Percentiles rank a stretch among this genome's conserved stretches.
phyloP scores from a whole-genome alignment of 1,140 invertebrate species.

The Oryzaephilus surinamensis region DNA sequence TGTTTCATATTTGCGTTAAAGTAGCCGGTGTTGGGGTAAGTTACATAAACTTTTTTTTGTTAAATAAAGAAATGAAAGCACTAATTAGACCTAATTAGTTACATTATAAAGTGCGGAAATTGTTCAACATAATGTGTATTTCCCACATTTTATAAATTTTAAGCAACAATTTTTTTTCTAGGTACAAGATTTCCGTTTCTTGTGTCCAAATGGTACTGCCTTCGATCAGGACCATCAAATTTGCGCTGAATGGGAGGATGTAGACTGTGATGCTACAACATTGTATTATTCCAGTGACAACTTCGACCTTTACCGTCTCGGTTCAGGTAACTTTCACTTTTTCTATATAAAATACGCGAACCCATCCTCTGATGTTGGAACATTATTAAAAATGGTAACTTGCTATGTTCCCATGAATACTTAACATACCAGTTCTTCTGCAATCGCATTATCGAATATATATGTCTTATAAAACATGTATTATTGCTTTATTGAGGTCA shows the following conservation, averaged over 20 bases:
- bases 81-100: too few relatives aligned
- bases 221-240: conserved; percentile 89
- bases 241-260: conserved; percentile 82
- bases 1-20: conserved; percentile 83
- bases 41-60: conserved; percentile 10
- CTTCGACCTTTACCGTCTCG: conserved; percentile 70
- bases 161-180: too few relatives aligned
- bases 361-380: too few relatives aligned
- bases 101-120: too few relatives aligned
- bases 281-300: conserved; percentile 72
- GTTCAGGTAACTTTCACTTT: conserved; percentile 45
- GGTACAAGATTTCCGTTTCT: conserved; percentile 71
- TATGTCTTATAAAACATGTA: too few relatives aligned
- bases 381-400: too few relatives aligned
- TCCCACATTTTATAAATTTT: not conserved
- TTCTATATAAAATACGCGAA: too few relatives aligned
- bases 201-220: conserved; percentile 83
- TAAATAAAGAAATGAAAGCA: not conserved
- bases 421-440: conserved; percentile 1
- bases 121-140: too few relatives aligned
- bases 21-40: conserved; percentile 62
- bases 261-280: conserved; percentile 69
- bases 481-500: too few relatives aligned
- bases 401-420: too few relatives aligned
- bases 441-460: too few relatives aligned